Evolutionary conservation across 2,113 vertebrate genomes (phyloP).

Genomic region (Microcebus jonahi): DNA sequence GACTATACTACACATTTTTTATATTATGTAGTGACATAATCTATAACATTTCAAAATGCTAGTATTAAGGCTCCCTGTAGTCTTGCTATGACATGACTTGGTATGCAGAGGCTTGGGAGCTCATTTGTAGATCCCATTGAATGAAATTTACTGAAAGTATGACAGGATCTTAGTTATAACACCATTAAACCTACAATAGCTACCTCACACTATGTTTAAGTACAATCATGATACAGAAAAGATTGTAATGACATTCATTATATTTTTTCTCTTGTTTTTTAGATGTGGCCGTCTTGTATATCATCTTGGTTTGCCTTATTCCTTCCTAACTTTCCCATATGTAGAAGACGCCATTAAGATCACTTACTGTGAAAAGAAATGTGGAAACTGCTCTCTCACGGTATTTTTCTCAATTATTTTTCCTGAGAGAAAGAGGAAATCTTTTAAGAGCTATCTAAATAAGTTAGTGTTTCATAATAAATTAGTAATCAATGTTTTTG

Average conservation of each 20-base stretch:
- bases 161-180: background rate
- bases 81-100: background rate
- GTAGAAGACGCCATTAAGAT: conserved; percentile 92
- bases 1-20: background rate
- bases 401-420: conserved; percentile 83
- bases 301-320: conserved; percentile 92
- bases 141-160: background rate
- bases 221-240: background rate
- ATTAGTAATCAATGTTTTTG: background rate
- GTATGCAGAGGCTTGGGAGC: background rate
- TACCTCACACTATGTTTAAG: background rate
- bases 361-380: conserved; percentile 90
- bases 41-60: background rate
- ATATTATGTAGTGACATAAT: background rate
- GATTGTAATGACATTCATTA: background rate
- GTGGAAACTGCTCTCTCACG: conserved; percentile 90
- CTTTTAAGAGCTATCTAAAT: conserved; percentile 35
- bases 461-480: conserved; percentile 39
- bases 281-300: conserved; percentile 95
- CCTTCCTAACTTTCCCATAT: conserved; percentile 88
- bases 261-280: conserved; percentile 20
- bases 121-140: background rate
- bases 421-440: conserved; percentile 22
- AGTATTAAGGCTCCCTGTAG: background rate
- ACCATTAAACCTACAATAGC: background rate